Base-by-base conservation (phyloP, 2,797 vertebrate genomes). In the Dendrocincla tyrannina region DNA sequence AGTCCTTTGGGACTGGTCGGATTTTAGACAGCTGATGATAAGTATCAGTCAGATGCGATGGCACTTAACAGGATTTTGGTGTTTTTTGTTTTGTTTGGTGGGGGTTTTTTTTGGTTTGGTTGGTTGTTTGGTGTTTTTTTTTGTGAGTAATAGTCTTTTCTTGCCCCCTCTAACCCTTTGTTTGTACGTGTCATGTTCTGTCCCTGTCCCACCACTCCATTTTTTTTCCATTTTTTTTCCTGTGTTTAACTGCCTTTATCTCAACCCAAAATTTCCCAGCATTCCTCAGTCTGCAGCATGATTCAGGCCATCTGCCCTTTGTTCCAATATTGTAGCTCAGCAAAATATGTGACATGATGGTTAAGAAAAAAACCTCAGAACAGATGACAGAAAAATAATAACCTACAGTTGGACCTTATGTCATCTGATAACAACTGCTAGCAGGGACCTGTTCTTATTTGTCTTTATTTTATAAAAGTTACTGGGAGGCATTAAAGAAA, bases 201-300 rank as follows among this genome's bases (percentile, higher is more conserved):
- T 10, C 5, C 7, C 7, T 10, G 9, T 10, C 16, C 9, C 3
- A 3, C 1, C 0, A 3, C 3, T 23, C 22, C 24, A 32, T 60
- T 28, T 18, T 32, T 2, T 5, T 7, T 7, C 5, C 3, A 20
- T 23, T 32, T 39, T 24, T 33, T 23, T 9, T 6, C 3, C 13
- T 35, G 4, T 50, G 16, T 46, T 62, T 53, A 52, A 47, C 41
- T 64, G 5, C 18, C 17, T 59, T 85, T 41, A 27, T 11, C 22
- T 41, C 24, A 86, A 58, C 2, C 4, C 22, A 47, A 10, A 55
- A 1, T 32, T 76, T 72, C 32, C 52, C n/a, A 60, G 10, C 28
- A 33, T 42, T 73, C 12, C 10, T 80, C 15, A 35, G 79, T 44
- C 22, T 74, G 7, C 28, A 66, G 9, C 3, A 24, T 63, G 14